Percentiles rank a stretch among this genome's conserved stretches.
Conservation (phyloP, 1,140 invertebrate genomes). For the Agrypnia vestita region DNA sequence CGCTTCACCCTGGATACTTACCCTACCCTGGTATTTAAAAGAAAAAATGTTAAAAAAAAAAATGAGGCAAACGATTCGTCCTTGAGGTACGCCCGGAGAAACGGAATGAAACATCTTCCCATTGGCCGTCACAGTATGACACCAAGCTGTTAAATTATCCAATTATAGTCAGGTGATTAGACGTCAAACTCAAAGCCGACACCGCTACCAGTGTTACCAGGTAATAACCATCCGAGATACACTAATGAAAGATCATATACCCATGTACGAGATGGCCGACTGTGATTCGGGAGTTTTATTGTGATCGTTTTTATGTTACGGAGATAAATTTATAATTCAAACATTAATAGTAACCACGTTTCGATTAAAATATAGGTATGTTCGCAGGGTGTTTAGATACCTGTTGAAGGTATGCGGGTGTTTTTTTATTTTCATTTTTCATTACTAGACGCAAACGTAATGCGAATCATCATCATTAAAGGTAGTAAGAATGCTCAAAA, state of each 20-base stretch:
- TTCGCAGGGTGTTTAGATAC: too few species aligned
- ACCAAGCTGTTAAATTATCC: conserved; percentile 44
- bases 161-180: conserved; percentile 42
- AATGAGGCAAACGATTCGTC: not conserved
- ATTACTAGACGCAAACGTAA: too few species aligned
- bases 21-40: not conserved
- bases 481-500: too few species aligned
- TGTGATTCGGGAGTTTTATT: conserved; percentile 23
- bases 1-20: too few species aligned
- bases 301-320: conserved; percentile 9
- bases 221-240: conserved; percentile 4
- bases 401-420: too few species aligned
- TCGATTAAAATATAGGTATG: too few species aligned
- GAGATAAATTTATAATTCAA: conserved; percentile 1
- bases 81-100: conserved; percentile 11
- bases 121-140: conserved; percentile 30
- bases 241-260: conserved; percentile 37
- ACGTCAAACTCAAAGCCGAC: conserved; percentile 12
- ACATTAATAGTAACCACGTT: too few species aligned
- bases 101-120: conserved; percentile 7
- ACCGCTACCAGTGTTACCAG: conserved; percentile 42
- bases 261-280: conserved; percentile 1
- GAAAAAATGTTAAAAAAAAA: not conserved
- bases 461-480: too few species aligned
- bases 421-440: too few species aligned